These are phyloP conservation scores for Nyctibius grandis DNA, from an alignment of 2,797 vertebrate species.

Conservation along the genomic window DNA sequence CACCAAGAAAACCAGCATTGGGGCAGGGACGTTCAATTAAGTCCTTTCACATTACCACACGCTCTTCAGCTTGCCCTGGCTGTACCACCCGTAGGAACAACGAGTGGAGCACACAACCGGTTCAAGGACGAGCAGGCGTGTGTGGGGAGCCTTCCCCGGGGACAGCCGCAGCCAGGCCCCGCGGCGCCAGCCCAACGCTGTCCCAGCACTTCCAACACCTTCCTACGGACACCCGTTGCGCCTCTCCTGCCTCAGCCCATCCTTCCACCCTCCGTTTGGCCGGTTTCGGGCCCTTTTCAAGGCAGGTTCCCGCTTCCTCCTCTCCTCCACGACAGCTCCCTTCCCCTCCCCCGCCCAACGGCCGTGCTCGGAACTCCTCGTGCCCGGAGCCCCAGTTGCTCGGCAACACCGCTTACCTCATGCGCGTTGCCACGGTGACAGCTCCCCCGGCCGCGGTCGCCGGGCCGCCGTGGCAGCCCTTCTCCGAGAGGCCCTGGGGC, in stretches of 20 bases:
- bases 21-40: not conserved
- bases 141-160: not conserved
- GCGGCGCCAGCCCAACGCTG: rapidly evolving
- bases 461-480: not conserved
- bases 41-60: not conserved
- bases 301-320: not conserved
- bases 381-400: not conserved
- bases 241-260: rapidly evolving
- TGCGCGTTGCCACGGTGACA: not conserved
- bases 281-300: not conserved
- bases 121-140: rapidly evolving
- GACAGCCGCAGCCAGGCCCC: rapidly evolving
- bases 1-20: not conserved
- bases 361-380: not conserved
- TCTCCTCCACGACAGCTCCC: not conserved
- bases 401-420: not conserved
- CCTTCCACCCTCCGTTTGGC: not conserved
- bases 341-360: not conserved
- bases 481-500: not conserved
- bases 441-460: not conserved
- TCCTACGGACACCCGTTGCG: rapidly evolving
- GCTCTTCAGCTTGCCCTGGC: not conserved
- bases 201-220: rapidly evolving
- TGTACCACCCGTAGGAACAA: rapidly evolving
- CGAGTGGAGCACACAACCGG: rapidly evolving